phyloP scores from a whole-genome alignment of 2,797 vertebrate genomes.

The Margarornis squamiger region DNA sequence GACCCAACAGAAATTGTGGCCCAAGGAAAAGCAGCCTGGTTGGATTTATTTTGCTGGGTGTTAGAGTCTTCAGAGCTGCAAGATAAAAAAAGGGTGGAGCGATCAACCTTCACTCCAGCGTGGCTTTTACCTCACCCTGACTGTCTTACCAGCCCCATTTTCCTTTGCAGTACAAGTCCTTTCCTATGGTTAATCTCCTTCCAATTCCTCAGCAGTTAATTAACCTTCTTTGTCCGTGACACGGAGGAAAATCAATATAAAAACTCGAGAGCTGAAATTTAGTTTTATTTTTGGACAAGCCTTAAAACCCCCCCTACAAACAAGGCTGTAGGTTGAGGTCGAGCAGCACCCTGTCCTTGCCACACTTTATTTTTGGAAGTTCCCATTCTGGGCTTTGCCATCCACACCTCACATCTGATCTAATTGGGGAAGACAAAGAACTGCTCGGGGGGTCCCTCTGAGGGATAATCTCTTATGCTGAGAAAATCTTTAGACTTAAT shows the following conservation, averaged over 20 bases:
- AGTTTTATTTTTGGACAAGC: slow-evolving; percentile 9
- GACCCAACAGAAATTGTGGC: not conserved
- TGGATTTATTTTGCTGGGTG: not conserved
- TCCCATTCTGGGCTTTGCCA: not conserved
- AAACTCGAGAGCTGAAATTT: not conserved
- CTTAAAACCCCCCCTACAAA: not conserved
- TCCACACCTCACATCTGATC: not conserved
- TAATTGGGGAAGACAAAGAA: slow-evolving; percentile 46
- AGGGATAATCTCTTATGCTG: slow-evolving; percentile 41
- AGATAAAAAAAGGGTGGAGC: not conserved
- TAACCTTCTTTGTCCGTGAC: not conserved
- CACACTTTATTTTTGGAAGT: not conserved
- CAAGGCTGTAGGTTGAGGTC: not conserved
- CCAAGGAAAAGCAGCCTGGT: not conserved
- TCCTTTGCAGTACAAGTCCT: not conserved
- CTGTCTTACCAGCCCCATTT: not conserved
- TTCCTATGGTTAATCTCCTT: not conserved
- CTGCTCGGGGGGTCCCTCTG: not conserved
- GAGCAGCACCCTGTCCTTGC: not conserved
- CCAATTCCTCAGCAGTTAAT: not conserved
- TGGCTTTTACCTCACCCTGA: not conserved
- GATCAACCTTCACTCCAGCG: not conserved
- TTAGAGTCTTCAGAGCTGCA: not conserved
- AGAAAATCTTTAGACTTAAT: slow-evolving; percentile 59
- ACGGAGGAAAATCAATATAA: not conserved